A percentile compares a stretch with the other conserved stretches of the same genome.
Evolutionary conservation across 1,140 invertebrate species (phyloP).

Genomic region (Probaryconus sp.): DNA sequence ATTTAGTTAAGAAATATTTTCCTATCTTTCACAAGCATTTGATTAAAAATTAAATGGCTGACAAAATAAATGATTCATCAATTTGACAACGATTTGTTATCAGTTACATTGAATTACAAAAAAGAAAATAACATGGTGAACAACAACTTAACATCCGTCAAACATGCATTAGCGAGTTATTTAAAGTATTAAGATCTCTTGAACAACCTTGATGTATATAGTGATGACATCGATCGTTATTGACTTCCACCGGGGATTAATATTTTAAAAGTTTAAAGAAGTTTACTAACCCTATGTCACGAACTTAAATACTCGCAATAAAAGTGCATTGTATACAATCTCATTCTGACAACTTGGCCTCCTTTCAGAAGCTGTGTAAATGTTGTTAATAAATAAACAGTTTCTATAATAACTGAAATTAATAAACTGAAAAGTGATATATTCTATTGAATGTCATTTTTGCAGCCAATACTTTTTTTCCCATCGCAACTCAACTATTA

Average conservation of each 20-base stretch:
- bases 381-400: conserved; percentile 27
- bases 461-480: too few relatives aligned
- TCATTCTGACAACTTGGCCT: conserved; percentile 23
- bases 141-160: too few relatives aligned
- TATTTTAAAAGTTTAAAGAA: conserved; percentile 48
- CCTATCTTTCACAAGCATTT: too few relatives aligned
- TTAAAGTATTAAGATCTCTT: conserved; percentile 31
- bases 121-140: too few relatives aligned
- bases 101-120: too few relatives aligned
- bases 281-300: conserved; percentile 46
- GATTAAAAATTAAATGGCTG: too few relatives aligned
- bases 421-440: not conserved
- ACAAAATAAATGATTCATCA: too few relatives aligned
- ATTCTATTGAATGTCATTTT: not conserved
- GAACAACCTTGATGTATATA: conserved; percentile 45
- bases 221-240: conserved; percentile 54
- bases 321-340: conserved; percentile 10
- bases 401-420: not conserved
- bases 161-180: conserved; percentile 17
- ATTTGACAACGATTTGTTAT: too few relatives aligned
- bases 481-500: too few relatives aligned
- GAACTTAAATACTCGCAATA: conserved; percentile 19
- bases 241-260: conserved; percentile 34
- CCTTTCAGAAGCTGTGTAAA: not conserved
- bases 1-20: too few relatives aligned